Base-by-base conservation (phyloP, 2,888 invertebrate genomes). In the Luperina nickerlii region DNA sequence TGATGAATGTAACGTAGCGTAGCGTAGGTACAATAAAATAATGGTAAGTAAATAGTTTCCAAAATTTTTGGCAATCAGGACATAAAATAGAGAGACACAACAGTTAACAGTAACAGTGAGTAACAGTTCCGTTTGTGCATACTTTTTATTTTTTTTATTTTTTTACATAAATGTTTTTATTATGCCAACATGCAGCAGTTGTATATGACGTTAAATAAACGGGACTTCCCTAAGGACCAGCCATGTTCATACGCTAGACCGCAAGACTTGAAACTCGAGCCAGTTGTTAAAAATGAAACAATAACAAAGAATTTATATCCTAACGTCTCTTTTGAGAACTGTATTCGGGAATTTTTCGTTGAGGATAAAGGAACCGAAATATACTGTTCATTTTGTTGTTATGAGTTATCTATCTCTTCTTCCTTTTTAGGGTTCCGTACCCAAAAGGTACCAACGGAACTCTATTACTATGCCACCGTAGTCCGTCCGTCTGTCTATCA, bases 211-310 rank as follows among this genome's bases (percentile, higher is more conserved):
- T 68, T 27, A 63, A 73, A 78, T 84, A 74, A 72, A 66, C 65
- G 27, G n/a, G 2, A 9, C 27, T 24, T 57, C 74, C 68, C 86
- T 4, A 42, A 51, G 57, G 86, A 82, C n/a, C n/a, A 27, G 54
- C 38, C 13, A 15, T 42, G 45, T n/a, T 73, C 51, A 79, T 62
- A 84, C 38, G 51, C 62, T 32, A 51, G 9, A 42, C 74, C 74
- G 54, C 69, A 66, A 74, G 45, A 79, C 76, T 86, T 51, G 76
- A 76, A 83, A 76, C 76, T 68, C 68, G 62, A 83, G 83, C 71
- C 65, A 68, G 67, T 83, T 87, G 67, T 42, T 74, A 82, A 82
- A 85, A 85, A 65, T 65, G 51, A 83, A 70, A 76, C 62, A 85
- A 76, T 66, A 75, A 80, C 72, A 72, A 85, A 70, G 9, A 74